Evolutionary conservation across 2,888 invertebrate species (phyloP).

Genomic region (Dryobotodes eremita): DNA sequence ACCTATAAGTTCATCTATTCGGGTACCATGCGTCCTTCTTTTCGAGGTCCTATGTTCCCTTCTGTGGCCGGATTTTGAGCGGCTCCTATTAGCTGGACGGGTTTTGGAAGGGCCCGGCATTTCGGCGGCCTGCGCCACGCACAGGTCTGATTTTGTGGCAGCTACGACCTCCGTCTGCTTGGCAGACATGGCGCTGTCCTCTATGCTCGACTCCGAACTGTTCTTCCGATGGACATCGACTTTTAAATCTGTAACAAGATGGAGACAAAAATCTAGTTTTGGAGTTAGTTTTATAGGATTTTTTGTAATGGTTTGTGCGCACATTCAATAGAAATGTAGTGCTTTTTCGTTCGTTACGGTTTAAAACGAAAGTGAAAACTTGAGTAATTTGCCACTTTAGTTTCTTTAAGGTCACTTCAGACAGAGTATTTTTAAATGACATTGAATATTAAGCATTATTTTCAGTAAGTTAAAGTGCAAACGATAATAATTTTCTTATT

Average conservation of each 20-base stretch:
- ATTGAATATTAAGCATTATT: too few relatives aligned
- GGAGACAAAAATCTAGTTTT: background rate
- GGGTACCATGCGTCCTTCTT: slow-evolving; percentile 79
- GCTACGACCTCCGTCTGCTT: slow-evolving; percentile 83
- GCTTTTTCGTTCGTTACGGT: background rate
- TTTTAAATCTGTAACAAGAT: slow-evolving; percentile 93
- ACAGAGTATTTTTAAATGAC: background rate
- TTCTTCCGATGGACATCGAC: slow-evolving; percentile 98
- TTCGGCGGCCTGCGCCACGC: slow-evolving; percentile 79
- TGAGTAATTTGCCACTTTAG: background rate
- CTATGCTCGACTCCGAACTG: slow-evolving; percentile 96
- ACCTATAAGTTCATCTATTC: slow-evolving; percentile 84
- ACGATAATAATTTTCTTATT: too few relatives aligned
- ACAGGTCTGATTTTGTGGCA: slow-evolving; percentile 84
- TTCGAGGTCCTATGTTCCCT: slow-evolving; percentile 81
- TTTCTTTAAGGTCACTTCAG: background rate
- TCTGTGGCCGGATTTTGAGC: slow-evolving; percentile 81
- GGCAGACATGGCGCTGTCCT: slow-evolving; percentile 90
- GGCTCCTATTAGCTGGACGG: slow-evolving; percentile 79
- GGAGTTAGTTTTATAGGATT: background rate
- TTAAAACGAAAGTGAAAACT: background rate
- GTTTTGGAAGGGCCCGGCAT: slow-evolving; percentile 79
- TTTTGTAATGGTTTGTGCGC: background rate
- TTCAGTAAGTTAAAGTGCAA: too few relatives aligned
- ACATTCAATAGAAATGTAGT: background rate